Percentiles rank a stretch among this genome's conserved stretches.
Conservation (phyloP, 1,140 invertebrate species). For the Protaetia brevitarsis region DNA sequence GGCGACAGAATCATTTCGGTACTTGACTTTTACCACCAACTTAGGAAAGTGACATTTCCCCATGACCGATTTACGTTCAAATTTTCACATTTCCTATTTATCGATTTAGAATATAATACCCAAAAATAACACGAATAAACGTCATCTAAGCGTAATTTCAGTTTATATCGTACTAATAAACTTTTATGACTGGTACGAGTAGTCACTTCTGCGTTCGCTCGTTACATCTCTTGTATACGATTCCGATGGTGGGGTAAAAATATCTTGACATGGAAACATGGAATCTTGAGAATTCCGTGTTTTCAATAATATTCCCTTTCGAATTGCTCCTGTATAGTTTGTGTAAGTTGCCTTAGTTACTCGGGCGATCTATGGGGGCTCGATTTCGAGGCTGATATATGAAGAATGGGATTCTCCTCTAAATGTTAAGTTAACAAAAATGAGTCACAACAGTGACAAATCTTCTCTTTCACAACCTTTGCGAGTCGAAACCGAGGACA, state of each 20-base stretch:
- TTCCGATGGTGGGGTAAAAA: not conserved
- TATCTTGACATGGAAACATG: constrained; percentile 9
- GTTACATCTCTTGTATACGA: not conserved
- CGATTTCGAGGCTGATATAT: not conserved
- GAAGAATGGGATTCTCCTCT: constrained; percentile 4
- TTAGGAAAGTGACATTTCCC: not conserved
- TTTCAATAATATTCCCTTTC: not conserved
- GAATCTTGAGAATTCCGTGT: constrained; percentile 13
- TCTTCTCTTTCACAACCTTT: constrained; percentile 46
- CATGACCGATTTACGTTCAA: not conserved
- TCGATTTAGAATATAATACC: not conserved
- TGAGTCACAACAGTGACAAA: constrained; percentile 48
- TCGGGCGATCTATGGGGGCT: not conserved
- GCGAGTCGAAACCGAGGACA: constrained; percentile 46
- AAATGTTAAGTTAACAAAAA: constrained; percentile 30
- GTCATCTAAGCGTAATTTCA: not conserved
- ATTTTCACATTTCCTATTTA: not conserved
- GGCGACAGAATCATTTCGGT: not conserved
- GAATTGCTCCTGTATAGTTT: not conserved
- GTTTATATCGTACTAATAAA: not conserved
- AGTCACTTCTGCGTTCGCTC: not conserved
- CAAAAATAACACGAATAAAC: not conserved
- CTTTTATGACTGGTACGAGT: not conserved
- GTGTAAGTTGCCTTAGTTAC: not conserved
- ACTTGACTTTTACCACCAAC: not conserved